A percentile compares a stretch with the other conserved stretches of the same genome.
phyloP scores from a whole-genome alignment of 2,888 invertebrate species.

The Hypsopygia costalis region DNA sequence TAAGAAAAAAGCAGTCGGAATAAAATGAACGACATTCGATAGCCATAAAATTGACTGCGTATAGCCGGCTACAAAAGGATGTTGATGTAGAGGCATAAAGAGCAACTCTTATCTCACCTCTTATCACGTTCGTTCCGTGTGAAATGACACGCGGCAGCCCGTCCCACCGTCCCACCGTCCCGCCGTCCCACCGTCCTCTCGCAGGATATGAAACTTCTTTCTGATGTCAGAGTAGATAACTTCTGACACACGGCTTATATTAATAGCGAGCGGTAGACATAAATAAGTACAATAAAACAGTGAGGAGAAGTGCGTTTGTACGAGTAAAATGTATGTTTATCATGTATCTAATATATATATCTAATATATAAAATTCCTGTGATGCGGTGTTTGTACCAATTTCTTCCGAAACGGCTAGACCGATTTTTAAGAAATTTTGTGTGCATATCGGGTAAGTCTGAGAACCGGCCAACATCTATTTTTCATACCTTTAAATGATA shows the following conservation, averaged over 20 bases:
- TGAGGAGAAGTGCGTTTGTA: too few relatives aligned
- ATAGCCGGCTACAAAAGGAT: not conserved
- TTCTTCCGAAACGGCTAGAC: too few relatives aligned
- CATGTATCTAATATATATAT: too few relatives aligned
- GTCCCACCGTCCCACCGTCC: slow-evolving; percentile 15
- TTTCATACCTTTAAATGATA: too few relatives aligned
- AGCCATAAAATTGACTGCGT: not conserved
- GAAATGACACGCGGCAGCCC: slow-evolving; percentile 34
- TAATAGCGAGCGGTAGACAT: not conserved
- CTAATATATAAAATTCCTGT: too few relatives aligned
- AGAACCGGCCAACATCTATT: too few relatives aligned
- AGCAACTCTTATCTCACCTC: slow-evolving; percentile 31
- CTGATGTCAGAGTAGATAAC: slow-evolving; percentile 22
- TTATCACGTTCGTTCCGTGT: slow-evolving; percentile 36
- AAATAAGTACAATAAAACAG: too few relatives aligned
- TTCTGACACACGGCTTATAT: slow-evolving; percentile 17
- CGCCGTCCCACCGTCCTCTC: slow-evolving; percentile 18
- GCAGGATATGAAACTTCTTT: slow-evolving; percentile 38
- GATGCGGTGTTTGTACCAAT: too few relatives aligned
- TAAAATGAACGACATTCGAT: not conserved
- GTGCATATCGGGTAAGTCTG: too few relatives aligned
- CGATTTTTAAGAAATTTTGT: too few relatives aligned
- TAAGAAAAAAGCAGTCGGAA: not conserved
- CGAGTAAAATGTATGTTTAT: too few relatives aligned
- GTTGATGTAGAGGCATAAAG: not conserved